Conservation (phyloP, 2,113 vertebrate genomes). For the Panthera uncia region DNA sequence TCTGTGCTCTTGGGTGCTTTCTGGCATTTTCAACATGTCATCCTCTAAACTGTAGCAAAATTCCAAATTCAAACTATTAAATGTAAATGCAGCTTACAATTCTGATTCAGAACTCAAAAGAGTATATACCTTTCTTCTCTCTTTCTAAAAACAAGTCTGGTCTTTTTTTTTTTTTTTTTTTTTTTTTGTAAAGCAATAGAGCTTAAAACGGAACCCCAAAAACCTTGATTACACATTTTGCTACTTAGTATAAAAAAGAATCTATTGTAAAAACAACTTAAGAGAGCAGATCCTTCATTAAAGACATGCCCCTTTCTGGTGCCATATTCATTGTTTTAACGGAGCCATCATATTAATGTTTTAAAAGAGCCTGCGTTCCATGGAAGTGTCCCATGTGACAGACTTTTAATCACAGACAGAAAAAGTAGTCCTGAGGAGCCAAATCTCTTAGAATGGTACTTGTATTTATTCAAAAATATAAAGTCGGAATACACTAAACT, state of each 20-base stretch:
- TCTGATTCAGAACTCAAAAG: conserved; percentile 55
- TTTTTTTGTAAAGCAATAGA: neutral
- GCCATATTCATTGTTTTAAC: neutral
- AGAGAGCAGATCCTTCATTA: neutral
- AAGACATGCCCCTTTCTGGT: neutral
- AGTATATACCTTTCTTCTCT: neutral
- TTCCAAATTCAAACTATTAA: neutral
- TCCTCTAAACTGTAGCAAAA: neutral
- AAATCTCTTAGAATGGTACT: neutral
- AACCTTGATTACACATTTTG: conserved; percentile 48
- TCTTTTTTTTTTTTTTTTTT: neutral
- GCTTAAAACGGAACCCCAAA: neutral
- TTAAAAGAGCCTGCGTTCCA: neutral
- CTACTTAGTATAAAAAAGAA: conserved; percentile 41
- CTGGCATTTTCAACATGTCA: neutral
- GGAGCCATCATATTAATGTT: neutral
- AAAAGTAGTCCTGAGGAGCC: neutral
- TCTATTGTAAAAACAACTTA: conserved; percentile 17
- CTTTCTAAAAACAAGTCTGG: conserved; percentile 37
- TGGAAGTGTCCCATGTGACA: neutral
- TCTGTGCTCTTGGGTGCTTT: neutral
- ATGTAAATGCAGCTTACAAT: conserved; percentile 53
- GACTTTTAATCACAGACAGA: neutral
- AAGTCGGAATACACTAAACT: neutral
- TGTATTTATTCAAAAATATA: neutral